Percentiles rank a stretch among this genome's conserved stretches.
These are phyloP conservation scores for Acridotheres tristis DNA, from an alignment of 2,797 vertebrate species.

Conservation along the genomic window DNA sequence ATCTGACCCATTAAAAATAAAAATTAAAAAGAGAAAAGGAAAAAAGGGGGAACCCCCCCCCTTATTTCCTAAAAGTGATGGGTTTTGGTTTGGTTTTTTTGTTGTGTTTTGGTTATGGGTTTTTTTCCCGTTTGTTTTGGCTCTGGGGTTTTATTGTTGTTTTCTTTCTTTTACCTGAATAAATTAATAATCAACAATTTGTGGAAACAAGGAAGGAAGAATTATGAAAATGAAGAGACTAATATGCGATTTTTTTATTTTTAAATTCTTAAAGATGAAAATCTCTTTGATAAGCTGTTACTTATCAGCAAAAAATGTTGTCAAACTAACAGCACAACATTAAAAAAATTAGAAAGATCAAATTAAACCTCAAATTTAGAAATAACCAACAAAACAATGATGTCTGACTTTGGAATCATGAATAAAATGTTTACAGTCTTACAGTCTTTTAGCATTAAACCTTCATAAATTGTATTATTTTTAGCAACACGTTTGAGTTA, in stretches of 20 bases:
- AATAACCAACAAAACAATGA: not conserved
- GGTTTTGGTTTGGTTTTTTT: not conserved
- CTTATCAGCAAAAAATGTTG: not conserved
- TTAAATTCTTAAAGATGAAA: not conserved
- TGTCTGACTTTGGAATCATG: not conserved
- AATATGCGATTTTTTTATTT: not conserved
- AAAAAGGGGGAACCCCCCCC: rapidly evolving
- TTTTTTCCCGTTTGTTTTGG: not conserved
- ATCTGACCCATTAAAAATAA: not conserved
- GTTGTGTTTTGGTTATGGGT: too few species aligned
- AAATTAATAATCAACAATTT: not conserved
- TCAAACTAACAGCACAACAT: not conserved
- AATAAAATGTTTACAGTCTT: not conserved
- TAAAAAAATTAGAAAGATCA: not conserved
- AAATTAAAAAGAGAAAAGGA: too few species aligned
- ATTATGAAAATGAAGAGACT: not conserved
- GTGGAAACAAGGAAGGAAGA: not conserved
- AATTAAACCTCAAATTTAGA: not conserved
- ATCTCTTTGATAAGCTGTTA: not conserved
- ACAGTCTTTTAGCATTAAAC: not conserved
- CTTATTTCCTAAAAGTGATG: not conserved
- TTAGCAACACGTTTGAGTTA: not conserved
- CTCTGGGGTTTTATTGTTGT: not conserved
- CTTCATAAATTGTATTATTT: not conserved
- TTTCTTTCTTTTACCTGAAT: not conserved